Conservation (phyloP, 1,140 invertebrate species). For the Cylas formicarius region DNA sequence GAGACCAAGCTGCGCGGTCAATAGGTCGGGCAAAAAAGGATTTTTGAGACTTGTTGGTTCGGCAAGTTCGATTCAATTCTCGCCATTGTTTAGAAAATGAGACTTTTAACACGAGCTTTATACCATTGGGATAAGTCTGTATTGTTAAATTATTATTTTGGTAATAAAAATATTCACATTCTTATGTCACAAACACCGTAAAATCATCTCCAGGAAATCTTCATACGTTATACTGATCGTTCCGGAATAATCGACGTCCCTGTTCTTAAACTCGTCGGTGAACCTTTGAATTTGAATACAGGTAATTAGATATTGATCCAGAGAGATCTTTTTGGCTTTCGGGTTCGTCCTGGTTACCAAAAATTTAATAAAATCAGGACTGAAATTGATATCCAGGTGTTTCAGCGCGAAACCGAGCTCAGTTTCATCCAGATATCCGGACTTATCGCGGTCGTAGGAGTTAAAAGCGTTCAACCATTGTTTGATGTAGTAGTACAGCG, state of each 20-base stretch:
- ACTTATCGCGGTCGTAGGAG: conserved; percentile 27
- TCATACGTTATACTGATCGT: conserved; percentile 36
- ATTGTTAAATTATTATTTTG: no score
- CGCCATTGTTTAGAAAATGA: no score
- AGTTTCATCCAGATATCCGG: conserved; percentile 31
- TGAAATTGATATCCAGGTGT: conserved; percentile 36
- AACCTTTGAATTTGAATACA: conserved; percentile 38
- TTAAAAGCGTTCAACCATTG: conserved; percentile 37
- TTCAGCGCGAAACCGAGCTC: conserved; percentile 33
- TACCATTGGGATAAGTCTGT: no score
- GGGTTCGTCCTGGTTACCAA: conserved; percentile 32
- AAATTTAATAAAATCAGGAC: conserved; percentile 32
- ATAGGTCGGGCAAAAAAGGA: no score
- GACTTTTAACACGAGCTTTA: no score
- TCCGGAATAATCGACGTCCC: conserved; percentile 31
- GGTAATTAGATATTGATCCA: conserved; percentile 37
- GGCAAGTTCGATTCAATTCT: no score
- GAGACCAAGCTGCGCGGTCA: no score
- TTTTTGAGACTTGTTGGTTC: no score
- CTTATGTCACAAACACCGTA: conserved; percentile 29
- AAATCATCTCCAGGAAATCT: conserved; percentile 36
- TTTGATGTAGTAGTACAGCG: conserved; percentile 34
- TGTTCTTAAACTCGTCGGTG: conserved; percentile 36
- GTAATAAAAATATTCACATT: no score
- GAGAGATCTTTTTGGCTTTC: conserved; percentile 30